These are phyloP conservation scores for Andrena bicolor DNA, from an alignment of 2,888 invertebrate species.

Conservation along the genomic window DNA sequence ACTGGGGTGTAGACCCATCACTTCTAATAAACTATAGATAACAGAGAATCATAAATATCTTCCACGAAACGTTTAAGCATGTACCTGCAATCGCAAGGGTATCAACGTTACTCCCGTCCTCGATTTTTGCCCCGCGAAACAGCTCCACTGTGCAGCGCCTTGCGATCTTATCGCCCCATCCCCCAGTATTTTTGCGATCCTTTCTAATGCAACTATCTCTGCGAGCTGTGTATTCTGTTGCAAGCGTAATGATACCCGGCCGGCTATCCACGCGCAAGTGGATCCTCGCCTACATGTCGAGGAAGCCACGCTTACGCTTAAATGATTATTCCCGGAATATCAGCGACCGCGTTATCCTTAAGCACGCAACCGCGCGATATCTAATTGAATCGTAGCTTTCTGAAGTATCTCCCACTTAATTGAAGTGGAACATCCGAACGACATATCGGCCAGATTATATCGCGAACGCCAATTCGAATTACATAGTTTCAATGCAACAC, in stretches of 20 bases:
- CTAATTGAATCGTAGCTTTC: conserved; percentile 36
- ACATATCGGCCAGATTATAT: conserved; percentile 4
- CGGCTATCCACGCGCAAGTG: conserved; percentile 22
- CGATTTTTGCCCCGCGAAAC: not conserved
- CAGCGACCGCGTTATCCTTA: not conserved
- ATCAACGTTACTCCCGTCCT: not conserved
- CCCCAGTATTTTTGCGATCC: conserved; percentile 2
- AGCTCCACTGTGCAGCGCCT: not conserved
- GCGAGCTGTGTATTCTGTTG: conserved; percentile 14
- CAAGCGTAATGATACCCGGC: conserved; percentile 31
- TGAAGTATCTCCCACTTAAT: conserved; percentile 23
- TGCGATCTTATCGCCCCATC: conserved; percentile 10
- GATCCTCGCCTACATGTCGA: conserved; percentile 1
- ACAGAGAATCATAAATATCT: conserved; percentile 1
- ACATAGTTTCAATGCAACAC: not conserved
- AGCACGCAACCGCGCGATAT: not conserved
- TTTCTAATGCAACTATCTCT: conserved; percentile 29
- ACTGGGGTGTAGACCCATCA: too few species aligned
- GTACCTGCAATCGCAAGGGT: conserved; percentile 21
- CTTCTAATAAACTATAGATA: too few species aligned
- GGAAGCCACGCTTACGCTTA: not conserved
- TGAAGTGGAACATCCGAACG: conserved; percentile 3
- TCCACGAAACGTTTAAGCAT: conserved; percentile 28
- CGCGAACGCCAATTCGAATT: not conserved
- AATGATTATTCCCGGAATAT: not conserved